Base-by-base conservation (phyloP, 2,113 vertebrate genomes). In the Mesocricetus auratus region DNA sequence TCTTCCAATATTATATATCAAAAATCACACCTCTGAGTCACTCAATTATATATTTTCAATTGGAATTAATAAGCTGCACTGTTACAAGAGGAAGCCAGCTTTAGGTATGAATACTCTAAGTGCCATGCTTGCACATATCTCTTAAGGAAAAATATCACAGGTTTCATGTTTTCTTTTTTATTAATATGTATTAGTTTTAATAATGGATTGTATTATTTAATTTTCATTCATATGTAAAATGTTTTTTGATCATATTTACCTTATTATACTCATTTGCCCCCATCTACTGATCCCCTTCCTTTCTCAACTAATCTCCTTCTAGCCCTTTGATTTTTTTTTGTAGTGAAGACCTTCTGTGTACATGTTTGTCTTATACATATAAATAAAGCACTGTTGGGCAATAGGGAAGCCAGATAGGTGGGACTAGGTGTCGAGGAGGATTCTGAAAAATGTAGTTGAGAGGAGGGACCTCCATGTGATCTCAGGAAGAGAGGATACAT, bases 31-130 rank as follows among this genome's bases (percentile, higher is more conserved):
- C 39, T 91, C 13, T 94, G 90, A 74, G 82, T 95, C 31, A 74
- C 4, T 90, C 71, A 89, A 47, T 94, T 39, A 56, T 31, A 42
- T 81, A 86, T 92, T 93, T 96, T 75, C 74, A 92, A 45, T 87
- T 85, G 29, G 69, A 96, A 24, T 85, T 79, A 90, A 2, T 95
- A 90, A n/a, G 9, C 58, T 90, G 36, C 92, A 91, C 22, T 81
- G 22, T 81, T 3, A 56, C 12, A 58, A 33, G 31, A 95, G 45
- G 29, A 96, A 50, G 58, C 24, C 58, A 79, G 47, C 69, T 88
- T 94, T 60, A 58, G 26, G 36, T 71, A 36, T 33, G 16, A 92
- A 75, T 81, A 68, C 39, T 83, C 83, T 33, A 69, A 83, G 74
- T 94, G 33, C 24, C 12, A 79, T 69, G n/a, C 58, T 87, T 75